Conservation (phyloP, 2,797 vertebrate species). For the Chrosomus eos region DNA sequence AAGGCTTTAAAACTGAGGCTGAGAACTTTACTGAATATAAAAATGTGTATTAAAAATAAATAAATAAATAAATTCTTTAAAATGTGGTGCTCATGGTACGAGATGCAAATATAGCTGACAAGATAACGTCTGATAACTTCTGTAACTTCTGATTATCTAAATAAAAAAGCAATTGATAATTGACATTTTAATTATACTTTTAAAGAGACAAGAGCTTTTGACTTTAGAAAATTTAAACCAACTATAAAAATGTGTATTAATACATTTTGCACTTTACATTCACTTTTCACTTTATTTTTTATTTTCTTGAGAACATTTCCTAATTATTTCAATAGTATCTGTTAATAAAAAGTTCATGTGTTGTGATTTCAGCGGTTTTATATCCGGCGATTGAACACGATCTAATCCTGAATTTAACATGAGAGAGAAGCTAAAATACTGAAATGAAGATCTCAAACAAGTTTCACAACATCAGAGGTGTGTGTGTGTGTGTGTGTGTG, state of each 20-base stretch:
- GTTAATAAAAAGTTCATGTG: neutral
- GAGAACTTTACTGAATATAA: neutral
- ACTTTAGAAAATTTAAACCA: too few species aligned
- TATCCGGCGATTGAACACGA: neutral
- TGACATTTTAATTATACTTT: neutral
- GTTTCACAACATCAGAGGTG: neutral
- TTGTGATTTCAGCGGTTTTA: neutral
- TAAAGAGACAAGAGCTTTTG: neutral
- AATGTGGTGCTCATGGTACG: neutral
- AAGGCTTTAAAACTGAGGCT: too few species aligned
- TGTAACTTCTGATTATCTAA: too few species aligned
- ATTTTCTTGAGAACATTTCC: neutral
- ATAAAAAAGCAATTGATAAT: neutral
- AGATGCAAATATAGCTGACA: neutral
- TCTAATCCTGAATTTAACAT: neutral
- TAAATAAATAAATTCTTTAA: neutral
- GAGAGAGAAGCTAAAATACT: neutral
- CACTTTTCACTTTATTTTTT: neutral
- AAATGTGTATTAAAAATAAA: neutral
- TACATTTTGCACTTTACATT: neutral
- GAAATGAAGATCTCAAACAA: neutral
- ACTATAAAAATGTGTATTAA: neutral
- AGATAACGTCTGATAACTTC: neutral
- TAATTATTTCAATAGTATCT: neutral
- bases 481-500: neutral